Evolutionary conservation across 2,797 vertebrate species (phyloP).

Genomic region (Dallia pectoralis): DNA sequence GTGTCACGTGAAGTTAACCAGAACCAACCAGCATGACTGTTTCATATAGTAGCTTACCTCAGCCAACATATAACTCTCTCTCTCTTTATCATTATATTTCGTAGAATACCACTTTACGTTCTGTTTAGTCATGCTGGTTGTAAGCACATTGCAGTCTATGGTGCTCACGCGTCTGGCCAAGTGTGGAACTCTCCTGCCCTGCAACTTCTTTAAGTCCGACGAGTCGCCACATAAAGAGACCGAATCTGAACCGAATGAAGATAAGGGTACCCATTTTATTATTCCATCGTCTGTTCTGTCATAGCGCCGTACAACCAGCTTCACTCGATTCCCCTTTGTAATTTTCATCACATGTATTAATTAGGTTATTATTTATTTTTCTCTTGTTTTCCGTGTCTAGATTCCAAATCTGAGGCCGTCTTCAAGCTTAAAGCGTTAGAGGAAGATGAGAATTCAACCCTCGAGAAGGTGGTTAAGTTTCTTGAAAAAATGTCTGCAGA

Average conservation of each 20-base stretch:
- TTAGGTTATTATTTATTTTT: background rate
- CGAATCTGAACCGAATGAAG: background rate
- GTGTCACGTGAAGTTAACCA: slow-evolving; percentile 35
- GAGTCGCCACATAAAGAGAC: background rate
- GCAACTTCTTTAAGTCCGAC: slow-evolving; percentile 7
- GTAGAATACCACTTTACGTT: slow-evolving; percentile 71
- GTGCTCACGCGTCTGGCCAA: slow-evolving; percentile 63
- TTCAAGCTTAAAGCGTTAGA: slow-evolving; percentile 21
- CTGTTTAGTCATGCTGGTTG: slow-evolving; percentile 69
- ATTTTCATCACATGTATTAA: background rate
- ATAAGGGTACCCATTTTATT: slow-evolving; percentile 41
- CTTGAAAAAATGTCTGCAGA: slow-evolving; percentile 43
- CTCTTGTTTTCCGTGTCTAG: slow-evolving; percentile 31
- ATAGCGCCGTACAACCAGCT: background rate
- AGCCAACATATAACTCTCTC: background rate
- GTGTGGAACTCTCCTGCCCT: slow-evolving; percentile 43
- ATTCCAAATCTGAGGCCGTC: slow-evolving; percentile 40
- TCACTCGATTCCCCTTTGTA: background rate
- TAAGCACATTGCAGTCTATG: slow-evolving; percentile 72
- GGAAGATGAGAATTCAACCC: slow-evolving; percentile 18
- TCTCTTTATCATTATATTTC: background rate
- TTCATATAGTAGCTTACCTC: background rate
- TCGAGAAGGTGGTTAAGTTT: slow-evolving; percentile 54
- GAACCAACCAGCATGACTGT: background rate
- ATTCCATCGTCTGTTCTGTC: background rate